Percentiles rank a stretch among this genome's conserved stretches.
phyloP scores from a whole-genome alignment of 2,888 invertebrate genomes.

The Leptodirus hochenwartii region DNA sequence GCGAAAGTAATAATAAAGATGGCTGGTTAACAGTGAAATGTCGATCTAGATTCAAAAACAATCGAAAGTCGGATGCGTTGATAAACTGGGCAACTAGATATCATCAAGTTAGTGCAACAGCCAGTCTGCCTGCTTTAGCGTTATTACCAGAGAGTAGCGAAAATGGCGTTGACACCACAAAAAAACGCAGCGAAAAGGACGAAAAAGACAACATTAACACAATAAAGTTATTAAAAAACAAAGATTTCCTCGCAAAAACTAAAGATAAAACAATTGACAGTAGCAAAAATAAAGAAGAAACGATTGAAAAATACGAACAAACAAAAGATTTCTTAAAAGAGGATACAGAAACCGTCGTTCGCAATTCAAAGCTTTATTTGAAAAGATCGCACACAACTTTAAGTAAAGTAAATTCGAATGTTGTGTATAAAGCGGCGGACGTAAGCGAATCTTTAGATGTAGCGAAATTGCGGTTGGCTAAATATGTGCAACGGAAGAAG shows the following conservation, averaged over 20 bases:
- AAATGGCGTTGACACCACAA: not conserved
- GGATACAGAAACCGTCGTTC: slow-evolving; percentile 4
- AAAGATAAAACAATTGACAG: slow-evolving; percentile 11
- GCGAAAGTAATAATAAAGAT: slow-evolving; percentile 38
- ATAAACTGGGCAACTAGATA: slow-evolving; percentile 51
- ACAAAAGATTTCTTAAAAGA: slow-evolving; percentile 5
- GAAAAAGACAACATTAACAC: slow-evolving; percentile 23
- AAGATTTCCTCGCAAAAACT: too few relatives aligned
- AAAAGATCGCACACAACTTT: slow-evolving; percentile 24
- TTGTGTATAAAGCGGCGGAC: slow-evolving; percentile 12
- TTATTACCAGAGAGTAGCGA: slow-evolving; percentile 23
- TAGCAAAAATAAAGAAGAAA: slow-evolving; percentile 5
- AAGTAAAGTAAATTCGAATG: slow-evolving; percentile 16
- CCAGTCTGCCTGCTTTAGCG: slow-evolving; percentile 57
- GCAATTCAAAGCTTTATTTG: slow-evolving; percentile 15
- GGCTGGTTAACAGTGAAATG: slow-evolving; percentile 87
- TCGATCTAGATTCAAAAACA: slow-evolving; percentile 36
- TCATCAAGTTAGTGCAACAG: slow-evolving; percentile 57
- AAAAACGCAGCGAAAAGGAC: slow-evolving; percentile 10
- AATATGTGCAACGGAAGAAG: slow-evolving; percentile 33
- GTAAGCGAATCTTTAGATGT: slow-evolving; percentile 14
- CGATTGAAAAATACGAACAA: slow-evolving; percentile 1
- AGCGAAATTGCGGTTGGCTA: too few relatives aligned
- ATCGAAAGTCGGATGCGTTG: slow-evolving; percentile 27
- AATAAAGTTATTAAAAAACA: slow-evolving; percentile 19